Conservation (phyloP, 2,797 vertebrate species). For the Poecilia gillii region DNA sequence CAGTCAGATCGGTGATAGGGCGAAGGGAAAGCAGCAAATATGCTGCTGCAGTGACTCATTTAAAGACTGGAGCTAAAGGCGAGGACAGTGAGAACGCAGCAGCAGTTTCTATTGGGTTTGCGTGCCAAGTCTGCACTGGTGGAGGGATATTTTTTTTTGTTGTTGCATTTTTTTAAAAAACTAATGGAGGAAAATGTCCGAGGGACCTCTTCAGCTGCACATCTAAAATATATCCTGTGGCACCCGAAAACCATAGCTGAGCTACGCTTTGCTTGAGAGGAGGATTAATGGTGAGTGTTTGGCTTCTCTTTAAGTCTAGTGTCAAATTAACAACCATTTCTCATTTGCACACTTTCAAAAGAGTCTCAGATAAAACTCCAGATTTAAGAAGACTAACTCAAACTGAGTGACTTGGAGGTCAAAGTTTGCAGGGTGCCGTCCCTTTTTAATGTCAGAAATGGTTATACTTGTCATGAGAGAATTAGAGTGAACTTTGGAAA, state of each 20-base stretch:
- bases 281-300: conserved; percentile 27
- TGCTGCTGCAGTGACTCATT: conserved; percentile 21
- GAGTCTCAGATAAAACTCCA: background rate
- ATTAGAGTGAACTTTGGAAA: conserved; percentile 31
- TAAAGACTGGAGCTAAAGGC: conserved; percentile 25
- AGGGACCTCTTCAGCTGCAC: background rate
- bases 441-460: conserved; percentile 8
- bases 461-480: background rate
- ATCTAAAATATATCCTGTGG: background rate
- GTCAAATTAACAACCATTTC: background rate
- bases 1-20: conserved; percentile 6
- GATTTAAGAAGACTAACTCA: background rate
- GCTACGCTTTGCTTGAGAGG: conserved; percentile 2
- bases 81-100: background rate
- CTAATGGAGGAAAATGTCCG: conserved; percentile 22
- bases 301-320: background rate
- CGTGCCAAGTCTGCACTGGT: background rate
- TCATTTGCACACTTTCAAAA: background rate
- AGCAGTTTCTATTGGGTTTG: background rate
- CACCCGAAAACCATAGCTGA: conserved; percentile 32
- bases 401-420: background rate
- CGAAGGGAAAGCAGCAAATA: background rate
- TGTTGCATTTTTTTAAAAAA: background rate
- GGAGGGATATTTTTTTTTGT: background rate
- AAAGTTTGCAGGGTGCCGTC: background rate